Percentiles rank a stretch among this genome's conserved stretches.
These are phyloP conservation scores for Willowsia nigromaculata DNA, from an alignment of 2,888 invertebrate genomes.

Conservation along the genomic window DNA sequence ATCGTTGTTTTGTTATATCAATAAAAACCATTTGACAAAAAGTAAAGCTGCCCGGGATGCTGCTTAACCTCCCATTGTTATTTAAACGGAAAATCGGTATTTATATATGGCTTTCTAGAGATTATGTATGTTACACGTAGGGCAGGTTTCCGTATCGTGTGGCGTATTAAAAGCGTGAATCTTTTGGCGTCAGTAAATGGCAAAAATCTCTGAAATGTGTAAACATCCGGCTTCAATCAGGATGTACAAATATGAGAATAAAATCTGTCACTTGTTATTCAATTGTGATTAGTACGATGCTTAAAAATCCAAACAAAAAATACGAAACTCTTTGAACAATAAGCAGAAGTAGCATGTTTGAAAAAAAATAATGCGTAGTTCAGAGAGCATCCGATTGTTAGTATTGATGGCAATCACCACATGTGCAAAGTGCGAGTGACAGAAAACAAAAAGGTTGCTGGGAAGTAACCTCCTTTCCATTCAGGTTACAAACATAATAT, in stretches of 20 bases:
- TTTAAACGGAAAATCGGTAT: no score
- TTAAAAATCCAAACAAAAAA: neutral
- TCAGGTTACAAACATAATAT: neutral
- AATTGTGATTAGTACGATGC: neutral
- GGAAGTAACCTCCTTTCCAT: neutral
- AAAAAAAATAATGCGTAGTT: neutral
- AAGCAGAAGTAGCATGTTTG: neutral
- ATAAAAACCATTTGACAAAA: slow-evolving; percentile 47
- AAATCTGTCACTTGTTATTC: neutral
- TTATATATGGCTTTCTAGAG: no score
- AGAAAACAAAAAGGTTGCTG: neutral
- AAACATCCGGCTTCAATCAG: no score
- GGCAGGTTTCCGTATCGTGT: no score
- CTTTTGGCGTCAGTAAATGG: no score
- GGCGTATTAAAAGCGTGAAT: no score
- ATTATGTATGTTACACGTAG: no score
- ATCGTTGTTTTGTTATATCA: slow-evolving; percentile 8
- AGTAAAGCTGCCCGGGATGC: no score
- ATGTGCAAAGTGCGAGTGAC: no score
- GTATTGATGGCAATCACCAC: no score
- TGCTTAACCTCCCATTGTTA: no score
- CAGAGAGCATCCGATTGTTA: neutral
- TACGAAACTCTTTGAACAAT: slow-evolving; percentile 8
- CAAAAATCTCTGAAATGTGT: no score
- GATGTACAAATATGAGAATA: neutral